These are phyloP conservation scores for Phataginus tetradactyla DNA, from an alignment of 2,797 vertebrate genomes.

Conservation along the genomic window DNA sequence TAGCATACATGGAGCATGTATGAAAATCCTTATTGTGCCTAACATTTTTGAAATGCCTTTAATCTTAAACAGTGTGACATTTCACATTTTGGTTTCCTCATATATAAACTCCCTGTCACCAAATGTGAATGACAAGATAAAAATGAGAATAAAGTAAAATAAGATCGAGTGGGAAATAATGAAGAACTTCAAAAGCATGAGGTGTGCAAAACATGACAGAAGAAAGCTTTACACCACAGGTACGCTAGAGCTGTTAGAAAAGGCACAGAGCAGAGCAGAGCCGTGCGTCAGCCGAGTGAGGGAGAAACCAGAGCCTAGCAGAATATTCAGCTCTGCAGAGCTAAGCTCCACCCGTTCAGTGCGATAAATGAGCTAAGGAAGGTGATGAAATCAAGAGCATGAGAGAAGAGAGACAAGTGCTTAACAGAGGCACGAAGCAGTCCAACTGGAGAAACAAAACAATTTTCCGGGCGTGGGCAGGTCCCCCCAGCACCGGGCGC, in stretches of 20 bases:
- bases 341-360: not conserved
- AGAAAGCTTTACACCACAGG: conserved; percentile 24
- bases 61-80: conserved; percentile 34
- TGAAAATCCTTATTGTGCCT: not conserved
- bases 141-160: conserved; percentile 41
- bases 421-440: not conserved
- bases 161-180: conserved; percentile 59
- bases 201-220: conserved; percentile 47
- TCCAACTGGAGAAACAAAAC: not conserved
- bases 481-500: not conserved
- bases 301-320: not conserved
- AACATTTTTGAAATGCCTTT: conserved; percentile 33
- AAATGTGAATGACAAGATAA: conserved; percentile 33
- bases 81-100: conserved; percentile 46
- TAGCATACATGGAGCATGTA: not conserved
- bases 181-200: conserved; percentile 43
- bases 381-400: not conserved
- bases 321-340: not conserved
- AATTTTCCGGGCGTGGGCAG: not conserved
- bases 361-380: conserved; percentile 33
- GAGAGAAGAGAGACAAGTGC: not conserved
- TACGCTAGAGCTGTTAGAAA: not conserved
- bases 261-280: not conserved
- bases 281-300: not conserved
- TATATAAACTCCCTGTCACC: not conserved